A percentile compares a stretch with the other conserved stretches of the same genome.
Evolutionary conservation across 2,797 vertebrate species (phyloP).

Genomic region (Labroides dimidiatus): DNA sequence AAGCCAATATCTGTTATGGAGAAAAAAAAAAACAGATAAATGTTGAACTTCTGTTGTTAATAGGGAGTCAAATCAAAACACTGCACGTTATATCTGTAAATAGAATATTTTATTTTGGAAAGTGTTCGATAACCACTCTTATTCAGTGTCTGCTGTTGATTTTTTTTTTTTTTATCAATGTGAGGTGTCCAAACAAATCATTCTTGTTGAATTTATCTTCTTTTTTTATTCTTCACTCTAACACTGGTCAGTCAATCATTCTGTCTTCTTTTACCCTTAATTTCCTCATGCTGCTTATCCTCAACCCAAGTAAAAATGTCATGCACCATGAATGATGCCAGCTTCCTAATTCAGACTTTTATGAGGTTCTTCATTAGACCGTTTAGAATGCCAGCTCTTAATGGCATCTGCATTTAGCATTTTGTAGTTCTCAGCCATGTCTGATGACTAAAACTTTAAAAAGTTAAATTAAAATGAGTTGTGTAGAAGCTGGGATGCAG

Average conservation of each 20-base stretch:
- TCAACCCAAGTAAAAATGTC: slow-evolving; percentile 39
- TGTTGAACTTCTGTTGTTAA: slow-evolving; percentile 43
- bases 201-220: background rate
- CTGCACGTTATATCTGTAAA: slow-evolving; percentile 15
- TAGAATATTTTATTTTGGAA: slow-evolving; percentile 24
- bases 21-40: slow-evolving; percentile 46
- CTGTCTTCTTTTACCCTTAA: background rate
- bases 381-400: slow-evolving; percentile 16
- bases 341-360: slow-evolving; percentile 22
- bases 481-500: slow-evolving; percentile 1
- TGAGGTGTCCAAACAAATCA: slow-evolving; percentile 28
- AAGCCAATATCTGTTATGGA: slow-evolving; percentile 61
- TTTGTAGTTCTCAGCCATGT: background rate
- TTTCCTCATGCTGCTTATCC: background rate
- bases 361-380: slow-evolving; percentile 10
- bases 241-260: background rate
- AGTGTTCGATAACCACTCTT: slow-evolving; percentile 27
- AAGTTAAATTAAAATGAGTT: slow-evolving; percentile 36
- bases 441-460: slow-evolving; percentile 20
- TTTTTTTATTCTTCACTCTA: slow-evolving; percentile 8
- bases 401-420: slow-evolving; percentile 16
- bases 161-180: slow-evolving; percentile 16
- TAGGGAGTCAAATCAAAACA: slow-evolving; percentile 29
- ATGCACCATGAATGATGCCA: slow-evolving; percentile 11
- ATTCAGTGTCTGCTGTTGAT: slow-evolving; percentile 12